Conservation (phyloP, 2,888 invertebrate species). For the Leptinotarsa haldemani region DNA sequence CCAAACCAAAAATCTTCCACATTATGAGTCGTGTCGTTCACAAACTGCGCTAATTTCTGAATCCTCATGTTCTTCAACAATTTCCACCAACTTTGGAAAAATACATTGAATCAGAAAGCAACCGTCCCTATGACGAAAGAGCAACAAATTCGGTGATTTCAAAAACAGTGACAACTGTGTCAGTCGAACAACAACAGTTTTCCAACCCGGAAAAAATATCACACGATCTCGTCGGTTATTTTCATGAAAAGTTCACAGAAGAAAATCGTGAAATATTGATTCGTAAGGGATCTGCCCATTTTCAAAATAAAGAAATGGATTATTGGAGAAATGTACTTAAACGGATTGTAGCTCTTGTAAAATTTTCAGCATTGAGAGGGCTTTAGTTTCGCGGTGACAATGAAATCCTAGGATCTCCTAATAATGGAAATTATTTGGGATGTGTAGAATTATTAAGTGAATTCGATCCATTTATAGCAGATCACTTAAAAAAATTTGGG, state of each 20-base stretch:
- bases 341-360: too few species aligned
- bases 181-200: slow-evolving; percentile 10
- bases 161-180: not conserved
- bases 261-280: not conserved
- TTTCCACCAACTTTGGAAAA: slow-evolving; percentile 1
- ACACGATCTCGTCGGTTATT: slow-evolving; percentile 28
- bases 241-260: slow-evolving; percentile 23
- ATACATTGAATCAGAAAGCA: not conserved
- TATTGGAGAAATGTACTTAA: too few species aligned
- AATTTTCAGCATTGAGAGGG: not conserved
- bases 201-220: slow-evolving; percentile 21
- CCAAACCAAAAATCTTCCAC: too few species aligned
- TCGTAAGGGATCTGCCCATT: too few species aligned
- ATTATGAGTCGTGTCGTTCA: too few species aligned
- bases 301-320: too few species aligned
- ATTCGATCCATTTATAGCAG: not conserved
- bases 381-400: not conserved
- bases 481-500: too few species aligned
- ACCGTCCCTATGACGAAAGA: not conserved
- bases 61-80: not conserved
- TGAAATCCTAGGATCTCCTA: not conserved
- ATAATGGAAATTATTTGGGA: not conserved
- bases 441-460: not conserved
- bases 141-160: slow-evolving; percentile 18
- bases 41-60: too few species aligned